A percentile compares a stretch with the other conserved stretches of the same genome.
Conservation (phyloP, 1,140 invertebrate species). For the Delia radicum region DNA sequence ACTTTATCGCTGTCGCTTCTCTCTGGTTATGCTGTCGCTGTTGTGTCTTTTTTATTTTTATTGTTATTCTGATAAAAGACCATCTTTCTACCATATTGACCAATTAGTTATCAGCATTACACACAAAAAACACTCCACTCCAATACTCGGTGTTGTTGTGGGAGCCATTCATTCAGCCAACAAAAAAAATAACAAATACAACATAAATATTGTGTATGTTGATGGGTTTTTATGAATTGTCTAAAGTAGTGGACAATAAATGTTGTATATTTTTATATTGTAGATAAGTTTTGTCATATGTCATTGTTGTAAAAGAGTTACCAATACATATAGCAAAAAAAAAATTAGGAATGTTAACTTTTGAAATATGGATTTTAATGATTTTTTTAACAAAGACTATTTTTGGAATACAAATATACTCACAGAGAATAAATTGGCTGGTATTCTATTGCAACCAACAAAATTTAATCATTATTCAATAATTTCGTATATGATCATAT, state of each 20-base stretch:
- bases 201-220: neutral
- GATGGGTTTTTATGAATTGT: neutral
- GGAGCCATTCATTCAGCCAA: neutral
- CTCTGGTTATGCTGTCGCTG: too few relatives aligned
- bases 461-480: too few relatives aligned
- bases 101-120: neutral
- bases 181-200: neutral
- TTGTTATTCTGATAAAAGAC: neutral
- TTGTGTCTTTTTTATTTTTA: neutral
- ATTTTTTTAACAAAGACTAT: too few relatives aligned
- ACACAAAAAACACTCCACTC: neutral
- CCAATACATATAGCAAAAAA: too few relatives aligned
- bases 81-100: slow-evolving; percentile 1
- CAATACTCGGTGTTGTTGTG: neutral
- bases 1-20: neutral
- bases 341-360: too few relatives aligned
- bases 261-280: neutral
- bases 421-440: too few relatives aligned
- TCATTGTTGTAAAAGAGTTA: neutral
- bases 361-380: too few relatives aligned
- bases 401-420: too few relatives aligned
- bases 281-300: neutral
- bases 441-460: too few relatives aligned
- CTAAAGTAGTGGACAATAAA: neutral
- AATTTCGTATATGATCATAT: too few relatives aligned